phyloP scores from a whole-genome alignment of 2,888 invertebrate species.

The Pterostichus niger region DNA sequence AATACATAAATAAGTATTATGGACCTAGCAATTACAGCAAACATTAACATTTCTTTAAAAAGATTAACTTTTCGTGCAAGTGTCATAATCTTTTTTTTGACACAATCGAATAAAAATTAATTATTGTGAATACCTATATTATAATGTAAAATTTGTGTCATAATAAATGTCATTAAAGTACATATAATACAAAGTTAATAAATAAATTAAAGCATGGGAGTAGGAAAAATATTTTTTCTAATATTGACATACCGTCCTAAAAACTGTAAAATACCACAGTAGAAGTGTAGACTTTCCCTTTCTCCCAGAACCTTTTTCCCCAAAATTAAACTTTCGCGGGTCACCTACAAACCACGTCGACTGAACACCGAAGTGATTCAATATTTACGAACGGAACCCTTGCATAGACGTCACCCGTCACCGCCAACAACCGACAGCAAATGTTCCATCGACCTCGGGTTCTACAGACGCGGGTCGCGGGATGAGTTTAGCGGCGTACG shows the following conservation, averaged over 20 bases:
- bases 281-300: not conserved
- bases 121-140: too few species aligned
- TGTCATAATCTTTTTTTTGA: too few species aligned
- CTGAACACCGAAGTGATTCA: constrained; percentile 16
- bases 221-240: too few species aligned
- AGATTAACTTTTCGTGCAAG: too few species aligned
- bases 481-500: not conserved
- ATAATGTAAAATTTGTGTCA: too few species aligned
- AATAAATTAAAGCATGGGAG: too few species aligned
- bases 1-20: too few species aligned
- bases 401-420: not conserved
- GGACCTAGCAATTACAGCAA: too few species aligned
- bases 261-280: not conserved
- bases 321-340: constrained; percentile 28
- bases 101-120: too few species aligned
- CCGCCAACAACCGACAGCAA: not conserved
- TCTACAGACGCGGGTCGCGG: not conserved
- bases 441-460: constrained; percentile 7
- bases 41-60: too few species aligned
- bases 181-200: too few species aligned
- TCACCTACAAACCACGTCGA: not conserved
- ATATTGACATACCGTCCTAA: not conserved
- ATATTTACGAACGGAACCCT: constrained; percentile 40
- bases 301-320: not conserved
- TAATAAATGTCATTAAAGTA: not conserved